Evolutionary conservation across 2,888 invertebrate genomes (phyloP), one percentile per base, ranked within the genome.

Genomic region (Caenorhabditis angaria): DNA sequence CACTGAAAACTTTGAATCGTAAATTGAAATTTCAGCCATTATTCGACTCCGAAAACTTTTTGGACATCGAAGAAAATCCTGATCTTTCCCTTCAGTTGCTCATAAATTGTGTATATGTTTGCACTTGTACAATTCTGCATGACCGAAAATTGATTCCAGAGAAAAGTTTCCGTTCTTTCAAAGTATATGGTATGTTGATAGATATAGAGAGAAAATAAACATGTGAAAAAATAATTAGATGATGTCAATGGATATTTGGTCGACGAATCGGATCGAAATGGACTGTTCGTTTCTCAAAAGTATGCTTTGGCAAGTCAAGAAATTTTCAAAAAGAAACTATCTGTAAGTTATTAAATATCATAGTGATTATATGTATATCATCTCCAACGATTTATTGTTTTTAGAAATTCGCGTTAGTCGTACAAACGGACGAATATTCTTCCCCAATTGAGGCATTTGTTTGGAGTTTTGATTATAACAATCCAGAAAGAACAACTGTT

Each of bases 401-500:
- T 47, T 54, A 71, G 66, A 71, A 71, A 18, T 59, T 71, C 35
- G 71, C 71, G 4, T 35, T 71, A 14, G 61, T 71, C 0, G 63
- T 66, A 1, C 66, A 71, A 24, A 41, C 58, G 18, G 18, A 27
- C 3, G 24, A 63, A 1, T 22, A 63, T n/a, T 25, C 51, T 10
- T 18, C 32, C 1, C 54, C 59, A 22, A 24, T 54, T 20, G 71
- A 71, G 27, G 48, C 66, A 0, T 71, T 71, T 18, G 22, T 71
- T 35, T 71, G 71, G 71, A 54, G 18, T n/a, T 66, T 71, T 20
- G 2, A 20, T 5, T 71, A 62, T 25, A 24, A 57, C 14, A 20
- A 32, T 22, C 20, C 35, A 0, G 14, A 12, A 0, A 10, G 20
- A 18, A 57, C 56, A 0, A 41, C 32, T 20, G 70, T 65, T 1